Conservation (phyloP, 1,140 invertebrate genomes). For the Lordiphosa collinella region DNA sequence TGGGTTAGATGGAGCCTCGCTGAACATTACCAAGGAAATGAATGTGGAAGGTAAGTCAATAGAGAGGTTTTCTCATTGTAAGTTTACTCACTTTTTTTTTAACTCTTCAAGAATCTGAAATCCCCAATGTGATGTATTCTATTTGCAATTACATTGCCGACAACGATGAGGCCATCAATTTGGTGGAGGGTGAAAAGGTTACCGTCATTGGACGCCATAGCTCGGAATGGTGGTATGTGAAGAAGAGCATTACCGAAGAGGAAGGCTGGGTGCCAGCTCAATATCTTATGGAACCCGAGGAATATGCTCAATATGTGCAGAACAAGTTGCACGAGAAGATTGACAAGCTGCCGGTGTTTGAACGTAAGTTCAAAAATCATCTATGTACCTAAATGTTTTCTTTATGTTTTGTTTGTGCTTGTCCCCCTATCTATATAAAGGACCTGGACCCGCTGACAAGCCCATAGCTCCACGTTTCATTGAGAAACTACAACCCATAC, state of each 20-base stretch:
- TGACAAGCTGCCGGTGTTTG: slow-evolving; percentile 93
- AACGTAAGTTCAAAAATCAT: too few relatives aligned
- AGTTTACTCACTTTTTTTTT: too few relatives aligned
- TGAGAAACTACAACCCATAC: slow-evolving; percentile 90
- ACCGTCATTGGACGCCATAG: slow-evolving; percentile 90
- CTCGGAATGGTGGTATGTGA: slow-evolving; percentile 94
- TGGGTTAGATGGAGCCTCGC: slow-evolving; percentile 65
- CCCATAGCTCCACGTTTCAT: slow-evolving; percentile 90
- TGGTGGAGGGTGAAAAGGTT: slow-evolving; percentile 94
- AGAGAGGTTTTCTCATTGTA: slow-evolving; percentile 38
- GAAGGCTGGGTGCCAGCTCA: slow-evolving; percentile 95
- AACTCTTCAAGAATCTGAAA: slow-evolving; percentile 81
- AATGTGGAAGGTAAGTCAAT: slow-evolving; percentile 67
- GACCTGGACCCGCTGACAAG: slow-evolving; percentile 88
- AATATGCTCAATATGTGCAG: slow-evolving; percentile 90
- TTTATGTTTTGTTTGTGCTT: slow-evolving; percentile 55
- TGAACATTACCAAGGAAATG: slow-evolving; percentile 75
- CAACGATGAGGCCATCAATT: slow-evolving; percentile 90
- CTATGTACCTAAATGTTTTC: slow-evolving; percentile 11
- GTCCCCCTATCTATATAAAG: slow-evolving; percentile 81
- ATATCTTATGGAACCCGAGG: slow-evolving; percentile 89
- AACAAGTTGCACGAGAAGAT: slow-evolving; percentile 94
- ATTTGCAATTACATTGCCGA: slow-evolving; percentile 93
- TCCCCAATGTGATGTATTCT: slow-evolving; percentile 89
- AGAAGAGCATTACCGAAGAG: slow-evolving; percentile 93